Conservation (phyloP, 2,113 vertebrate genomes). For the Planiliza haematocheilus region DNA sequence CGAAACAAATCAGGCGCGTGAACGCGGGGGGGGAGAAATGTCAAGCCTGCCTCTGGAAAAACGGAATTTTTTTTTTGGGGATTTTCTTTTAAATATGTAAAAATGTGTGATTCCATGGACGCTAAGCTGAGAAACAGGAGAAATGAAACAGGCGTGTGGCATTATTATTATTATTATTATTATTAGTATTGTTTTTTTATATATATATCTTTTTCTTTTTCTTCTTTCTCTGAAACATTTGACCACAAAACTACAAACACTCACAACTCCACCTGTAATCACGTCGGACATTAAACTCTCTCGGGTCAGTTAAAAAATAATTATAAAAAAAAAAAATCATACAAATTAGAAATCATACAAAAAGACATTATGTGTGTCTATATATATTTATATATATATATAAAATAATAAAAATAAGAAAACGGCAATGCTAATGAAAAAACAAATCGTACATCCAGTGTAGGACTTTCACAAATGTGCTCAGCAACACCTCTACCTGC, state of each 20-base stretch:
- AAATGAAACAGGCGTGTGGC: conserved; percentile 41
- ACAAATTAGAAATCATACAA: conserved; percentile 66
- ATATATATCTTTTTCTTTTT: conserved; percentile 22
- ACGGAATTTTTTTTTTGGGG: too few relatives aligned
- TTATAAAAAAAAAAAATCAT: conserved; percentile 14
- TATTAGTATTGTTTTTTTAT: conserved; percentile 17
- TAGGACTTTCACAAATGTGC: conserved; percentile 86
- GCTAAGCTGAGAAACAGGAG: conserved; percentile 26
- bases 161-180: too few relatives aligned
- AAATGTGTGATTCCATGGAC: conserved; percentile 29
- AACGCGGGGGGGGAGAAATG: conserved; percentile 27
- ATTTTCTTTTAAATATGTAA: conserved; percentile 29
- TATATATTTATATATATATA: too few relatives aligned
- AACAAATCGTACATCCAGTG: conserved; percentile 84
- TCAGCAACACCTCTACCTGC: conserved; percentile 76
- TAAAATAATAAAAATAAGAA: conserved; percentile 55
- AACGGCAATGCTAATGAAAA: conserved; percentile 67
- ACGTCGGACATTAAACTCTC: conserved; percentile 59
- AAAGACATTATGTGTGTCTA: conserved; percentile 41
- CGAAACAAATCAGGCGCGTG: conserved; percentile 29
- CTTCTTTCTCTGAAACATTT: conserved; percentile 62
- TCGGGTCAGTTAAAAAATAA: conserved; percentile 53
- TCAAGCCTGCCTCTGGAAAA: conserved; percentile 63
- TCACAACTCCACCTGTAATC: conserved; percentile 56
- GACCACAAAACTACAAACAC: conserved; percentile 69